These are phyloP conservation scores for Poeciliopsis paucimaculata DNA, from an alignment of 2,797 vertebrate genomes.

Conservation along the genomic window DNA sequence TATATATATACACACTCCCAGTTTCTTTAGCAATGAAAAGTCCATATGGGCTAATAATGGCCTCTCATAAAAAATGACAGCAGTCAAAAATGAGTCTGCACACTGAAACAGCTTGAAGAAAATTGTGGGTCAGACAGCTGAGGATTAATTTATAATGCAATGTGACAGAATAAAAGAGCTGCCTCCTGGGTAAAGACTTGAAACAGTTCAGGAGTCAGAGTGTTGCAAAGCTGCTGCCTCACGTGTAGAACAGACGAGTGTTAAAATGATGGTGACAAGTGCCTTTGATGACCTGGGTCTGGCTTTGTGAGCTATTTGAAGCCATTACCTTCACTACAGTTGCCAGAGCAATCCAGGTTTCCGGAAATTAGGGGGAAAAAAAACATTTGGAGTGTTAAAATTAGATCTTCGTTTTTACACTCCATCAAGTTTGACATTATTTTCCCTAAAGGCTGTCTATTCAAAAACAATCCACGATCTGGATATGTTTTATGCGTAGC, in stretches of 20 bases:
- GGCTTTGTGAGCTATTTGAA: slow-evolving; percentile 2
- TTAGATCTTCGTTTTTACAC: background rate
- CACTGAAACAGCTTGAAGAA: slow-evolving; percentile 13
- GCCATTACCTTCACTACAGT: background rate
- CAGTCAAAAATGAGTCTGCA: slow-evolving; percentile 31
- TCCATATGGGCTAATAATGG: slow-evolving; percentile 31
- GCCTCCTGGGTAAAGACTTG: slow-evolving; percentile 56
- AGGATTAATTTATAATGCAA: slow-evolving; percentile 60
- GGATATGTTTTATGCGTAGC: background rate
- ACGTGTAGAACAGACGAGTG: slow-evolving; percentile 11
- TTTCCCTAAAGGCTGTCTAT: background rate
- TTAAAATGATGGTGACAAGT: slow-evolving; percentile 13
- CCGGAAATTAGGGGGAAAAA: background rate
- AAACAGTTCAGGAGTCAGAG: slow-evolving; percentile 28
- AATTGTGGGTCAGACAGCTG: slow-evolving; percentile 56
- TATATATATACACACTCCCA: slow-evolving; percentile 2
- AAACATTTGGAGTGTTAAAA: background rate
- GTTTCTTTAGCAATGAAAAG: slow-evolving; percentile 15
- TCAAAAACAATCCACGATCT: background rate
- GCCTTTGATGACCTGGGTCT: slow-evolving; percentile 7
- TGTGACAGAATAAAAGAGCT: slow-evolving; percentile 57
- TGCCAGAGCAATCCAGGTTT: background rate
- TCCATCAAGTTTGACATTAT: background rate
- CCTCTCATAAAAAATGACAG: slow-evolving; percentile 30
- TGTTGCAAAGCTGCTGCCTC: slow-evolving; percentile 23